Base-by-base conservation (phyloP, 2,888 invertebrate species). In the Mystacides longicornis region DNA sequence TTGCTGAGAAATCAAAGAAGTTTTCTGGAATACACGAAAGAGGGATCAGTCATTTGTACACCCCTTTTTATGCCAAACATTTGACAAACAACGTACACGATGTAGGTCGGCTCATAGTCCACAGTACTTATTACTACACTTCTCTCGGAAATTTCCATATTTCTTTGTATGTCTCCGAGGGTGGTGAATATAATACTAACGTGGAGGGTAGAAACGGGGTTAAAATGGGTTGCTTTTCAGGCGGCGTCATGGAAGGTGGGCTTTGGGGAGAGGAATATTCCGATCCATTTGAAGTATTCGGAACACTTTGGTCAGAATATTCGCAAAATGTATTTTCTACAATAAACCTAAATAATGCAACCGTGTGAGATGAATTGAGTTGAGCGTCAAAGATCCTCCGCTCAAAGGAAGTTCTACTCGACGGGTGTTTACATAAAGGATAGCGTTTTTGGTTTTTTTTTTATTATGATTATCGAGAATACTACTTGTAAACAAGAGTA, bases 111-210 rank as follows among this genome's bases (percentile, higher is more conserved):
- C n/a, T 37, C 14, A 3, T n/a, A 37, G 37, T 37, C 14, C 37
- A 4, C 37, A 16, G 37, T 37, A 37, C 43, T 19, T 14, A 19
- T 21, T 19, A 31, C 9, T 46, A 18, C 46, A 11, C 23, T 43
- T 51, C 22, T 18, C n/a, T 11, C 42, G 51, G 23, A 54, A 59
- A 59, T 59, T 59, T 56, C 59, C 59, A 56, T 59, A 59, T 59
- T 57, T 59, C 59, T 59, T 59, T 59, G 59, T 59, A 49, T 27
- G 23, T 9, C 45, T 23, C 43, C 9, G 49, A 27, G 42, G 55
- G 51, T 21, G 48, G 42, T 23, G 11, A 46, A 14, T 37, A 37
- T 37, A 16, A n/a, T n/a, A n/a, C n/a, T n/a, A n/a, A 16, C 21
- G 20, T 46, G 7, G 21, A 46, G 18, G 31, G 31, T 31, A 31